phyloP scores from a whole-genome alignment of 2,888 invertebrate species.

The Amiota minor region DNA sequence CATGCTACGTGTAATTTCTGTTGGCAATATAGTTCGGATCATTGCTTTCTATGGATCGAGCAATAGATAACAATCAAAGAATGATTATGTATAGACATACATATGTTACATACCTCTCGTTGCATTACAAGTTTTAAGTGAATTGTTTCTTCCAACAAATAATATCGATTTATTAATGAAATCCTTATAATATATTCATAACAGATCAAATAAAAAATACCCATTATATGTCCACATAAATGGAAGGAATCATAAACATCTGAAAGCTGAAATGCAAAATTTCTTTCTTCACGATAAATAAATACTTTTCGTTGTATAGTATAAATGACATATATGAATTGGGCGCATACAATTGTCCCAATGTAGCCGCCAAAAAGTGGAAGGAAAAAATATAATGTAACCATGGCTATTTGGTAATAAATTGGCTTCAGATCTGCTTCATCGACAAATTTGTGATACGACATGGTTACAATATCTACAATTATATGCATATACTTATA shows the following conservation, averaged over 20 bases:
- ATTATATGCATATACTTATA: too few species aligned
- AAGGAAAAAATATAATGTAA: conserved; percentile 42
- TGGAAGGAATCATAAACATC: conserved; percentile 36
- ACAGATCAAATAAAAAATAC: neutral
- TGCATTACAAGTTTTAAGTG: conserved; percentile 34
- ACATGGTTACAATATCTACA: too few species aligned
- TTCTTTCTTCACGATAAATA: neutral
- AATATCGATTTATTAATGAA: conserved; percentile 36
- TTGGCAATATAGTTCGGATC: neutral
- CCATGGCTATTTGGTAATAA: conserved; percentile 18
- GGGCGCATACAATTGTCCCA: neutral
- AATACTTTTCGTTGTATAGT: neutral
- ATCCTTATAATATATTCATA: conserved; percentile 35
- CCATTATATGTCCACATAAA: neutral
- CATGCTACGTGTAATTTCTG: neutral
- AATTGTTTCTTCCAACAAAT: conserved; percentile 41
- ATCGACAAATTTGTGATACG: too few species aligned
- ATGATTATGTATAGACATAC: too few species aligned
- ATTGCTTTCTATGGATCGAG: neutral
- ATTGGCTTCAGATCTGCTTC: too few species aligned
- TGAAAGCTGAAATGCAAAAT: too few species aligned
- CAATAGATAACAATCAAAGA: neutral
- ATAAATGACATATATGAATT: too few species aligned
- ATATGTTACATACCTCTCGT: neutral
- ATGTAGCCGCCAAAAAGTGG: conserved; percentile 32